Base-by-base conservation (phyloP, 2,113 vertebrate genomes). In the Chaetorhynchus papuensis region DNA sequence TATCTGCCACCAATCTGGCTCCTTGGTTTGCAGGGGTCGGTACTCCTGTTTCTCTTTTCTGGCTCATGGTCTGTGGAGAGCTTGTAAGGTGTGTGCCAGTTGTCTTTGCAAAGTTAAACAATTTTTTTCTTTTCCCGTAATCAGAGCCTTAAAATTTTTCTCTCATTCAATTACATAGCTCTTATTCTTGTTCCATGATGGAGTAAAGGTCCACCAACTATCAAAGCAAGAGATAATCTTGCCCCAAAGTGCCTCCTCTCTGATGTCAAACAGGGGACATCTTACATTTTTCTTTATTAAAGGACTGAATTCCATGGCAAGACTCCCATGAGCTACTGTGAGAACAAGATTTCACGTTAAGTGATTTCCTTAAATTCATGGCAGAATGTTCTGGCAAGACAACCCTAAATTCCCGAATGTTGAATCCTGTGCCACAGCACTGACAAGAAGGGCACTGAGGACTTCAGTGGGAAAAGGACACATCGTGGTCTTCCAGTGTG, bases 1-100 rank as follows among this genome's bases (percentile, higher is more conserved):
- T 95, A 42, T 93, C 86, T 92, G 88, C 80, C 87, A 85, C 79
- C 98, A 98, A 98, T 98, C 98, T 98, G 98, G 98, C 83, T 79
- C 37, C 65, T 69, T 61, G 39, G 54, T 88, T 74, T 90, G 49
- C 69, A 44, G 49, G 60, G 85, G 15, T 81, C 75, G 86, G 70
- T 26, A 24, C 60, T 95, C 66, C 45, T 83, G 4, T 87, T 92
- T 83, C 35, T 82, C 22, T 64, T 49, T 80, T 66, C 42, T 78
- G 82, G 23, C n/a, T 87, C 24, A 52, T 11, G 7, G 23, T 13
- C 39, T 78, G 2, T 47, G 79, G 79, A 86, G 87, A 74, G 8
- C 19, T 35, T 59, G 57, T 65, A 84, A 94, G 49, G 53, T 66
- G 20, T 12, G 1, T 41, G 23, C 41, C 47, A 59, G 39, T 60